A percentile compares a stretch with the other conserved stretches of the same genome.
Evolutionary conservation across 1,140 invertebrate species (phyloP).

Genomic region (Anthonomus grandis): DNA sequence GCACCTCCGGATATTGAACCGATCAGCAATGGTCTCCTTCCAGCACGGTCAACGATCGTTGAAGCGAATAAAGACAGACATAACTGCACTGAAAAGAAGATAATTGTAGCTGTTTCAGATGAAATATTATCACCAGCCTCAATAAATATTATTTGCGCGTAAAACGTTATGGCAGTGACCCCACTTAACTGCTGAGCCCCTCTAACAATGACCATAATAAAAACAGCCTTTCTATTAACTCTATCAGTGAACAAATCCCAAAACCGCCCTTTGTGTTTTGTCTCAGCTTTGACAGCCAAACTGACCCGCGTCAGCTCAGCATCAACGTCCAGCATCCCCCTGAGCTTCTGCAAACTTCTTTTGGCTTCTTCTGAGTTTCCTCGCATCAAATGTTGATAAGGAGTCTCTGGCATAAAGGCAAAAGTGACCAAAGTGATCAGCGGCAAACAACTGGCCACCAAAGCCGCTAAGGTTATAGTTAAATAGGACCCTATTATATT

Average conservation of each 20-base stretch:
- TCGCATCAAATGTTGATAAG: constrained; percentile 64
- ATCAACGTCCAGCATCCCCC: constrained; percentile 57
- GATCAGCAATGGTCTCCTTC: constrained; percentile 65
- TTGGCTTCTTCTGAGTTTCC: constrained; percentile 60
- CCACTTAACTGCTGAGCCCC: constrained; percentile 74
- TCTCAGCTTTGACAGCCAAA: constrained; percentile 52
- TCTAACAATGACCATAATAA: constrained; percentile 63
- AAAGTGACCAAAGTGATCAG: constrained; percentile 62
- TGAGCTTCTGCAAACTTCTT: constrained; percentile 58
- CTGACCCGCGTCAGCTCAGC: constrained; percentile 61
- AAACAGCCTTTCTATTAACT: constrained; percentile 62
- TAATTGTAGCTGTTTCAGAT: constrained; percentile 49
- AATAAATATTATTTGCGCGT: constrained; percentile 68
- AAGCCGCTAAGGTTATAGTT: constrained; percentile 56
- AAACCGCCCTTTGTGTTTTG: constrained; percentile 52
- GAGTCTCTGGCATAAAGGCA: constrained; percentile 74
- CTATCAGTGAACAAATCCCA: constrained; percentile 56
- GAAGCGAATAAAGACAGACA: constrained; percentile 61
- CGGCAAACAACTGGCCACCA: constrained; percentile 57
- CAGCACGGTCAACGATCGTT: constrained; percentile 66
- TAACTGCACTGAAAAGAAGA: constrained; percentile 66
- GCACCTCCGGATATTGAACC: constrained; percentile 58
- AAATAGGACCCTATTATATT: constrained; percentile 65
- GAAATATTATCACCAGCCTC: constrained; percentile 52
- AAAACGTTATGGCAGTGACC: constrained; percentile 71